phyloP scores from a whole-genome alignment of 2,797 vertebrate species.

The Thunnus albacares region DNA sequence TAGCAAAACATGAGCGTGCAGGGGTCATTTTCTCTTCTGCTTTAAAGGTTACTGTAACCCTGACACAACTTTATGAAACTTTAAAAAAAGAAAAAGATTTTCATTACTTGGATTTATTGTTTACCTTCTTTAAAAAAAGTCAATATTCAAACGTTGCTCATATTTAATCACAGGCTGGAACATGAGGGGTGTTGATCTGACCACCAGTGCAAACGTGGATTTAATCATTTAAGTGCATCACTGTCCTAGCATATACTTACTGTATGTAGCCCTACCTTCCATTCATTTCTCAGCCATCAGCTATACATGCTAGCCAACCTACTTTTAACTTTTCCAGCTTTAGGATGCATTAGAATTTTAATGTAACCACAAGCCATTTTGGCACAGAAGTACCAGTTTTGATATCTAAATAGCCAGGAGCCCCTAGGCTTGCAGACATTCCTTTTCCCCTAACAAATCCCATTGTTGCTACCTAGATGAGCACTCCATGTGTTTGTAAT shows the following conservation, averaged over 20 bases:
- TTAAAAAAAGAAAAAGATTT: background rate
- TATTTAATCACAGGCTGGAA: constrained; percentile 3
- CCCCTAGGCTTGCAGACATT: constrained; percentile 58
- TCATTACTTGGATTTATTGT: background rate
- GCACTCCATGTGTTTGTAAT: constrained; percentile 65
- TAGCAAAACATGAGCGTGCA: background rate
- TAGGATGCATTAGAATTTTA: constrained; percentile 63
- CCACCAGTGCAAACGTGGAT: background rate
- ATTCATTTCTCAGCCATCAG: constrained; percentile 25
- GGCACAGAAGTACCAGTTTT: constrained; percentile 21
- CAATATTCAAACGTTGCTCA: background rate
- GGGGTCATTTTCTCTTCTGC: background rate
- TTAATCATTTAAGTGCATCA: background rate
- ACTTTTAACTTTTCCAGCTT: constrained; percentile 41
- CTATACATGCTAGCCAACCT: constrained; percentile 27
- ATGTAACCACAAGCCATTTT: constrained; percentile 61
- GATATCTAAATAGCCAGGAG: constrained; percentile 49
- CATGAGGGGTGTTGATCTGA: constrained; percentile 9
- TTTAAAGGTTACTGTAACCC: background rate
- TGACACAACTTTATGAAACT: background rate
- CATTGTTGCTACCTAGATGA: constrained; percentile 51
- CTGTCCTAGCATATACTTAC: background rate
- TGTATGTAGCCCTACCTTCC: background rate
- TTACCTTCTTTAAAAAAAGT: background rate
- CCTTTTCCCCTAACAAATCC: constrained; percentile 43